Base-by-base conservation (phyloP, 2,888 invertebrate species). In the Chloroclysta siterata region DNA sequence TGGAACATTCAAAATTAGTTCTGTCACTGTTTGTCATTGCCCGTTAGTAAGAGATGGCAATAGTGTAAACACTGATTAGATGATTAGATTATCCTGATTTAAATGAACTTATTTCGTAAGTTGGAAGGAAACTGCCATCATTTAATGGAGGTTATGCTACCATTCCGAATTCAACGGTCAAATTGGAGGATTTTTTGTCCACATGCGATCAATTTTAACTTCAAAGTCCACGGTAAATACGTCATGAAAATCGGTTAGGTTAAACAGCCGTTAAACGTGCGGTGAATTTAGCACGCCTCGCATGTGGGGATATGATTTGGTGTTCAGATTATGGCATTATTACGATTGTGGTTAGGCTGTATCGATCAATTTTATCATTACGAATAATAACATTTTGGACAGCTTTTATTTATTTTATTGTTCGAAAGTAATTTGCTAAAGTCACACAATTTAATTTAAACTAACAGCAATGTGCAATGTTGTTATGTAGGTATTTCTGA, bases 301-400 rank as follows among this genome's bases (percentile, higher is more conserved):
- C 46, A 46, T 46, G 46, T 46, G 44, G 14, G 44, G 44, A 15
- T 44, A 47, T 55, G 50, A 55, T 63, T 56, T 53, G 51, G 33
- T 47, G 44, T 47, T 50, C 14, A 56, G 42, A 55, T 41, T 57
- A 48, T 53, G 53, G 44, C 44, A 51, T 41, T 52, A 58, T 60
- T 48, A 53, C 59, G 14, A 47, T 41, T 53, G 14, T 46, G 52
- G 36, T 17, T 52, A 33, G 41, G 13, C 17, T 22, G 42, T 53
- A 53, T 50, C 50, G 15, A 29, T 57, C 42, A 42, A 51, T 44
- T 51, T 51, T 36, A 36, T 51, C 48, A 48, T 48, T 28, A 47
- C 22, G 14, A 46, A 17, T 11, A 17, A 46, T 46, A 17, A 46
- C 17, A 17, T 17, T 46, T 46, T 46, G 11, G 17, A 46, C 46